A percentile compares a stretch with the other conserved stretches of the same genome.
Evolutionary conservation across 1,140 invertebrate species (phyloP).

Genomic region (Oryctes rhinoceros): DNA sequence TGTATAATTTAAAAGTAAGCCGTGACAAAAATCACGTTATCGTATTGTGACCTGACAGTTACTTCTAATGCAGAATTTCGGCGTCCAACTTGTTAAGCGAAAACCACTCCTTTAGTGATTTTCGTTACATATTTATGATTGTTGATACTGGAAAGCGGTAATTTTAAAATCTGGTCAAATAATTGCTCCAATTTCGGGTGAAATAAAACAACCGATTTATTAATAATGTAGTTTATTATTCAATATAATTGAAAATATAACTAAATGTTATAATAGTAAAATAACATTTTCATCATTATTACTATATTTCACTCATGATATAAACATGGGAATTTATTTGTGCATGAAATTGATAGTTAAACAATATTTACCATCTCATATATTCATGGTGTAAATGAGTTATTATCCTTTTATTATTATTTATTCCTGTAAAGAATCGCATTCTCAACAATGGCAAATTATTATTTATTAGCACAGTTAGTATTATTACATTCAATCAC

Average conservation of each 20-base stretch:
- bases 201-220: background rate
- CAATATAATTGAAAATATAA: constrained; percentile 30
- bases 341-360: constrained; percentile 11
- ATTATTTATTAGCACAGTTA: background rate
- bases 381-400: background rate
- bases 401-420: background rate
- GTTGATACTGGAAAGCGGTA: too few species aligned
- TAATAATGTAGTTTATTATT: constrained; percentile 15
- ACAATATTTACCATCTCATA: background rate
- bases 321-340: constrained; percentile 10
- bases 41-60: too few species aligned
- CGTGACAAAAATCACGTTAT: too few species aligned
- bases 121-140: too few species aligned
- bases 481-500: background rate
- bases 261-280: constrained; percentile 28
- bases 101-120: too few species aligned
- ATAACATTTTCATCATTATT: background rate
- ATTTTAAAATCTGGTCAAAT: too few species aligned
- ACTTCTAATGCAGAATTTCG: too few species aligned
- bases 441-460: constrained; percentile 6
- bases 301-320: constrained; percentile 14
- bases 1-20: background rate
- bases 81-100: too few species aligned
- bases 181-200: background rate
- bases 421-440: background rate